Evolutionary conservation across 2,888 invertebrate genomes (phyloP).

Genomic region (Hirtodrosophila cameraria): DNA sequence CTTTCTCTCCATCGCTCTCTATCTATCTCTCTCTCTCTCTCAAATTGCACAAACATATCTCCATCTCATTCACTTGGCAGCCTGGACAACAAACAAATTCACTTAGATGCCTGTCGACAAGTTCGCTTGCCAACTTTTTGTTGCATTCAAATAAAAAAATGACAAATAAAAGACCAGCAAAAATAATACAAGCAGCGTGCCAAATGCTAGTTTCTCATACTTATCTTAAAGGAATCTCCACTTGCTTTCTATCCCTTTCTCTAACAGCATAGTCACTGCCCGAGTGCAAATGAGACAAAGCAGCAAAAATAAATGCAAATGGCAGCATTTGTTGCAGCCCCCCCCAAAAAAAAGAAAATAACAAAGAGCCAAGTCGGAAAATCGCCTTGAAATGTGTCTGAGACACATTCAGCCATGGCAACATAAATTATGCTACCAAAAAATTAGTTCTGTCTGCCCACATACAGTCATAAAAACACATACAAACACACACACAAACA

Average conservation of each 20-base stretch:
- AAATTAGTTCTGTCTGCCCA: constrained; percentile 54
- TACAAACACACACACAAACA: constrained; percentile 16
- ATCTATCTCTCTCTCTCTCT: background rate
- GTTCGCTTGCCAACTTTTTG: constrained; percentile 61
- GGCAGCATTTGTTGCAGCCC: constrained; percentile 44
- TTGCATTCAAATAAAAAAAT: constrained; percentile 44
- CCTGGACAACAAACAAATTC: constrained; percentile 60
- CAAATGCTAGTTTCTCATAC: constrained; percentile 57
- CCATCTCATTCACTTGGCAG: constrained; percentile 16
- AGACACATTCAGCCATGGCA: constrained; percentile 52
- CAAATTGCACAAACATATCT: constrained; percentile 1
- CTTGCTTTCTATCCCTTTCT: background rate
- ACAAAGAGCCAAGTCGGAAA: constrained; percentile 60
- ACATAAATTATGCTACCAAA: constrained; percentile 62
- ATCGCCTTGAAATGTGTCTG: constrained; percentile 75
- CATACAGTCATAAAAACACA: constrained; percentile 22
- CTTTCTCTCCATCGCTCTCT: background rate
- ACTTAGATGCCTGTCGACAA: constrained; percentile 70
- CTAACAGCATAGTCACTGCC: background rate
- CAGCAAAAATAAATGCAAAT: constrained; percentile 36
- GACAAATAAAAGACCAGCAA: constrained; percentile 44
- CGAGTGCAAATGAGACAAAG: constrained; percentile 10
- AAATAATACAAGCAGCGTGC: constrained; percentile 57
- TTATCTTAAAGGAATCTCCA: constrained; percentile 9
- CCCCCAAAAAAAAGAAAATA: constrained; percentile 49